A percentile compares a stretch with the other conserved stretches of the same genome.
These are phyloP conservation scores for Fukomys damarensis DNA, from an alignment of 2,113 vertebrate genomes.

Conservation along the genomic window DNA sequence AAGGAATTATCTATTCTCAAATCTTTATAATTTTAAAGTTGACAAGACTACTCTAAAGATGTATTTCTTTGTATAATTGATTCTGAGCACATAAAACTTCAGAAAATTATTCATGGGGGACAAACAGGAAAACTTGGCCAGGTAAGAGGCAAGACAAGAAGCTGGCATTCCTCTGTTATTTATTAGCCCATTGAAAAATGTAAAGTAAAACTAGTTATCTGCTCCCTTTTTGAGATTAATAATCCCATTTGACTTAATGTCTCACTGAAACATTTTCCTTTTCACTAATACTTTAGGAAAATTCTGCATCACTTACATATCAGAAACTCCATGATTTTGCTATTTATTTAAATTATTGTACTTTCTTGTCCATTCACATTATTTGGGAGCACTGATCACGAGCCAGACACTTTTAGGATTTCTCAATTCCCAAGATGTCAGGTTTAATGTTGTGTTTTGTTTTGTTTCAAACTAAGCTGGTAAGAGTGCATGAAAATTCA, in stretches of 20 bases:
- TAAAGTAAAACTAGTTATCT: constrained; percentile 15
- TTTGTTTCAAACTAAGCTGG: constrained; percentile 36
- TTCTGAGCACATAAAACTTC: not conserved
- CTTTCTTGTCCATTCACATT: not conserved
- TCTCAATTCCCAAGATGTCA: not conserved
- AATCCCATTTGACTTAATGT: not conserved
- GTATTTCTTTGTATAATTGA: not conserved
- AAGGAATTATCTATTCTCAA: not conserved
- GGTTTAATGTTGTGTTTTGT: constrained; percentile 49
- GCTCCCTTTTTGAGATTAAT: constrained; percentile 30
- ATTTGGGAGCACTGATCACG: not conserved
- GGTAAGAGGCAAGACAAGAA: not conserved
- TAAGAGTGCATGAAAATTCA: not conserved
- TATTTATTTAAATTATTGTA: not conserved
- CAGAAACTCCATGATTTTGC: not conserved
- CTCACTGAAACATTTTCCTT: not conserved
- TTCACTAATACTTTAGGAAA: not conserved
- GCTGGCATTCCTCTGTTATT: not conserved
- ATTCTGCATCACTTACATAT: not conserved
- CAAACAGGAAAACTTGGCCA: constrained; percentile 25
- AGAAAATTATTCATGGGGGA: constrained; percentile 22
- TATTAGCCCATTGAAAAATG: not conserved
- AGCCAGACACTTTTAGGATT: not conserved
- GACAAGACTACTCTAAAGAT: not conserved
- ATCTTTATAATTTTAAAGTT: not conserved